Base-by-base conservation (phyloP, 2,113 vertebrate species). In the Chionomys nivalis region DNA sequence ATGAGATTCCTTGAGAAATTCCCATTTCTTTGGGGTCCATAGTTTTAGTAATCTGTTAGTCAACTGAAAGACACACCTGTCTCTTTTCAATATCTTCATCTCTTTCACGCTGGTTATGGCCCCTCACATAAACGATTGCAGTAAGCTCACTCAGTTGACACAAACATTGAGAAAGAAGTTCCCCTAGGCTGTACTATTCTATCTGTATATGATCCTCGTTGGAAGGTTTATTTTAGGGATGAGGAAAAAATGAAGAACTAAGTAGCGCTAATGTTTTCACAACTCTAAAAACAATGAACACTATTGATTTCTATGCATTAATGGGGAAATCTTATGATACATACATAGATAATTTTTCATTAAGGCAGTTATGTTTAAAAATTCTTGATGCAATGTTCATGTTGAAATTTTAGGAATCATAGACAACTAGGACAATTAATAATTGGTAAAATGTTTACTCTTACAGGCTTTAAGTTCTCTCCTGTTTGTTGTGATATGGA, bases 391-490 rank as follows among this genome's bases (percentile, higher is more conserved):
- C 83, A 92, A 26, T 19, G 1, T 86, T 90, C 31, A 42, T 7
- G 36, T 61, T 96, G 58, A 96, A 97, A 47, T 94, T 73, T 86
- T 31, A 92, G 19, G 63, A 92, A 92, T 91, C 13, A 5, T 55
- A 85, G 49, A 68, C 86, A 44, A 78, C 16, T 77, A 96, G n/a
- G 3, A 77, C 31, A 93, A 89, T 19, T 16, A 93, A 87, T 97
- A 87, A 96, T 94, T 90, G 75, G 1, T 79, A 78, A 96, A 93
- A 89, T 92, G 7, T 94, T 97, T 94, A 6, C 12, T 44, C 21
- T 97, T 98, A 55, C 96, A 98, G 97, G 97, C 94, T 98, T 98
- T 92, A 98, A 97, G 94, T 98, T 98, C 92, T 98, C 97, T 78
- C 97, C 97, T 78, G 97, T 97, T 96, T 97, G 97, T 49, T 98